Conservation (phyloP, 2,797 vertebrate species). For the Xenops minutus region DNA sequence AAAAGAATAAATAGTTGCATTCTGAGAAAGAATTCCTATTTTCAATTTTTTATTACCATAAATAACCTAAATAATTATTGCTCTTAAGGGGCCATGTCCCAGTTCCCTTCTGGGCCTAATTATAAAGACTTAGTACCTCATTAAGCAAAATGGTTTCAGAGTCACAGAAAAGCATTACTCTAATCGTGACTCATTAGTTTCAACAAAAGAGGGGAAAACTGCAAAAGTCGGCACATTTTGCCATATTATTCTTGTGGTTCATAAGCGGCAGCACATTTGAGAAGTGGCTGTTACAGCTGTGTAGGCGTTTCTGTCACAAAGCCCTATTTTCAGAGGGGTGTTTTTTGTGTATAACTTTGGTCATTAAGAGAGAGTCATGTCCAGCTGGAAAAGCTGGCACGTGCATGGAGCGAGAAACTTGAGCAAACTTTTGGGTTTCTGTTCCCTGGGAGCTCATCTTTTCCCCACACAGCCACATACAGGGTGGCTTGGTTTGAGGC, state of each 20-base stretch:
- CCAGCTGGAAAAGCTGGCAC: background rate
- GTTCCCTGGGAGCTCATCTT: background rate
- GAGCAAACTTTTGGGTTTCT: background rate
- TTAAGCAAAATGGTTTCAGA: conserved; percentile 83
- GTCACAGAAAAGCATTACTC: conserved; percentile 81
- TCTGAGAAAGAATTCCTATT: conserved; percentile 82
- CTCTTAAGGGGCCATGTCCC: conserved; percentile 79
- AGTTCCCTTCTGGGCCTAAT: conserved; percentile 85
- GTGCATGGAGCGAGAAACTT: accelerated
- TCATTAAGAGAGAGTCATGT: background rate
- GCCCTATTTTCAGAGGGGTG: background rate
- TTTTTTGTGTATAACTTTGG: background rate
- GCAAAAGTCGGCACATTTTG: conserved; percentile 67
- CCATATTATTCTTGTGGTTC: conserved; percentile 54
- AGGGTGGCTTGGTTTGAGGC: background rate
- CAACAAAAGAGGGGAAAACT: conserved; percentile 71
- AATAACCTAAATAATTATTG: conserved; percentile 87
- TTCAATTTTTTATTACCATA: conserved; percentile 84
- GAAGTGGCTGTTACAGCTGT: conserved; percentile 33
- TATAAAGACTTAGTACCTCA: conserved; percentile 87
- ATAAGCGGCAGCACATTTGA: conserved; percentile 20
- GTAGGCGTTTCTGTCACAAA: conserved; percentile 31
- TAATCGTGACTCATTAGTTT: conserved; percentile 83
- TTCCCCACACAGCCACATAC: accelerated
- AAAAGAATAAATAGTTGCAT: conserved; percentile 81